Percentiles rank a stretch among this genome's conserved stretches.
These are phyloP conservation scores for Oscarella lobularis DNA, from an alignment of 37 sponge, comb jelly and placozoan species.

Conservation along the genomic window DNA sequence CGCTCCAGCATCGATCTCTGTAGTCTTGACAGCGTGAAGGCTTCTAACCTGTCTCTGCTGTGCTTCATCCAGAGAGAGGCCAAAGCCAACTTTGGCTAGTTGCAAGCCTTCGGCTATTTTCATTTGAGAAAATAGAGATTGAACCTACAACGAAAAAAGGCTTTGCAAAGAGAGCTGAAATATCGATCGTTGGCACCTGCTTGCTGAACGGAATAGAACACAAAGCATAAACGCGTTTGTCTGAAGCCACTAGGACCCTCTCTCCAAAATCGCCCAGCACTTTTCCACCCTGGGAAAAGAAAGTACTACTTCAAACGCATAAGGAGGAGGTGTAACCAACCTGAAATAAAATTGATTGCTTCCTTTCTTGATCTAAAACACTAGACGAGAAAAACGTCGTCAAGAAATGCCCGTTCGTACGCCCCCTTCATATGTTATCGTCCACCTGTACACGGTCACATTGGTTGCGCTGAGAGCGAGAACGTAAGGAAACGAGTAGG, in stretches of 20 bases:
- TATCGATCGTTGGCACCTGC: no score
- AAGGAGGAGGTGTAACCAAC: no score
- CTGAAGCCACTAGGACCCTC: constrained; percentile 23
- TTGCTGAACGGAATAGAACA: constrained; percentile 32
- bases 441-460: constrained; percentile 2
- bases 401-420: not conserved
- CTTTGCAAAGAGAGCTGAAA: not conserved
- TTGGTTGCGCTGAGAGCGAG: constrained; percentile 19
- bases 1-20: no score
- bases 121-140: not conserved
- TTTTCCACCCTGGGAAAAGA: not conserved
- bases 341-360: constrained; percentile 43
- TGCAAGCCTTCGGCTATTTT: not conserved
- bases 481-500: constrained; percentile 50
- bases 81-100: not conserved
- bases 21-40: no score
- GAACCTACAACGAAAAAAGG: not conserved
- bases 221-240: constrained; percentile 33
- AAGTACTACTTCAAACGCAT: no score
- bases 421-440: not conserved
- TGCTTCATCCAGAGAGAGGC: not conserved
- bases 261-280: constrained; percentile 16
- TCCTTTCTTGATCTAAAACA: constrained; percentile 32
- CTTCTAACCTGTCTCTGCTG: not conserved
- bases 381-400: constrained; percentile 3